Conservation (phyloP, 2,797 vertebrate genomes). For the Siniperca scherzeri region DNA sequence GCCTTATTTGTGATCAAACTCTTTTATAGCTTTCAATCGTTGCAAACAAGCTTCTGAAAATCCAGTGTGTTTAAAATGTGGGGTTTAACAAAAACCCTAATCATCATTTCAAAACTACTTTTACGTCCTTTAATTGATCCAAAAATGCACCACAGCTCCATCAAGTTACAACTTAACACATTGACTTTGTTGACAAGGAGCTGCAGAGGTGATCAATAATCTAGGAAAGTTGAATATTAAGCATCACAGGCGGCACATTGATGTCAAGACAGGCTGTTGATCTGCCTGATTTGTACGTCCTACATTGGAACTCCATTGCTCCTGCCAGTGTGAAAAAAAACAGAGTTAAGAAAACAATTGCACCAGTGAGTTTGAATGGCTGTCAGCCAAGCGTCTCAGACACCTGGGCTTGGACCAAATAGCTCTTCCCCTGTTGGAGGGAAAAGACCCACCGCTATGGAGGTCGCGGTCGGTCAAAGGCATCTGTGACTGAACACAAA, state of each 20-base stretch:
- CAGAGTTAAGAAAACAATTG: conserved; percentile 66
- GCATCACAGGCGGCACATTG: conserved; percentile 20
- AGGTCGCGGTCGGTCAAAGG: conserved; percentile 68
- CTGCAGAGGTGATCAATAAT: conserved; percentile 28
- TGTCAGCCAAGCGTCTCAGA: conserved; percentile 79
- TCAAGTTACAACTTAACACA: background rate
- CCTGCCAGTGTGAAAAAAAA: conserved; percentile 41
- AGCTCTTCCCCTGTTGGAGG: conserved; percentile 63
- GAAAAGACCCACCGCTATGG: conserved; percentile 70
- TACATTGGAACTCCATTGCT: conserved; percentile 58
- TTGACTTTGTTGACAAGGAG: conserved; percentile 14
- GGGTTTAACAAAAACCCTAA: background rate
- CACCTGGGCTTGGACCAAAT: conserved; percentile 80
- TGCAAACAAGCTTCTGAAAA: conserved; percentile 34
- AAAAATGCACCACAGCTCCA: background rate
- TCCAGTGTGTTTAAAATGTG: background rate
- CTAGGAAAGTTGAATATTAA: conserved; percentile 19
- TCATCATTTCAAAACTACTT: conserved; percentile 7
- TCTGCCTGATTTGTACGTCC: conserved; percentile 51
- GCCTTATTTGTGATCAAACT: conserved; percentile 28
- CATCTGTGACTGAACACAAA: conserved; percentile 60
- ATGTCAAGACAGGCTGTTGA: conserved; percentile 43
- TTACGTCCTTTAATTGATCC: background rate
- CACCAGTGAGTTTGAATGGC: conserved; percentile 77
- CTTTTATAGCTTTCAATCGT: conserved; percentile 19